Conservation (phyloP, 2,797 vertebrate species). For the Podargus strigoides region DNA sequence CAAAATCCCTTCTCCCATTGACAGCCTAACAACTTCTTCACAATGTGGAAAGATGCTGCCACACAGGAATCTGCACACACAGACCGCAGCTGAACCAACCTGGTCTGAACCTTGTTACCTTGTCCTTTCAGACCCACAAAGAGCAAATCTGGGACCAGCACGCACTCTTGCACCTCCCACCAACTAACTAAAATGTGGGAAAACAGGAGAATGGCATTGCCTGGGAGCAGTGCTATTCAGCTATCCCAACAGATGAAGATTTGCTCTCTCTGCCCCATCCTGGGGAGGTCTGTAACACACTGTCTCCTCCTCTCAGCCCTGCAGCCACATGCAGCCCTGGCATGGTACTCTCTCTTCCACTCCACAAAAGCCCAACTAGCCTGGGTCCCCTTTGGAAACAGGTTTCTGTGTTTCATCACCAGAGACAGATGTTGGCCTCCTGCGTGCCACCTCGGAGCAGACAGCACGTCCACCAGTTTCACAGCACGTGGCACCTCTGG, state of each 20-base stretch:
- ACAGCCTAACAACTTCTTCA: background rate
- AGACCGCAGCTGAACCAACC: background rate
- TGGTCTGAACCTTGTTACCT: background rate
- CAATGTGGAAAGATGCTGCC: background rate
- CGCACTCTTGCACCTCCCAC: background rate
- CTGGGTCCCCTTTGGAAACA: background rate
- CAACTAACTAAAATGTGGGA: background rate
- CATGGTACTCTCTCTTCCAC: background rate
- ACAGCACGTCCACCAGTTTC: background rate
- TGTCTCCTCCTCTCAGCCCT: background rate
- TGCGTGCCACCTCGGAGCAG: background rate
- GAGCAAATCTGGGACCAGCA: background rate
- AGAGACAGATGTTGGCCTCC: background rate
- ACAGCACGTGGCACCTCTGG: background rate
- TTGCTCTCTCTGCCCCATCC: background rate
- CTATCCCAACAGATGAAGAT: background rate
- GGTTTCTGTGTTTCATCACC: background rate
- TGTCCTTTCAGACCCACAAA: background rate
- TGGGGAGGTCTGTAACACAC: background rate
- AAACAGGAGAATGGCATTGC: background rate
- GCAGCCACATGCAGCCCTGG: background rate
- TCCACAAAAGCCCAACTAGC: background rate
- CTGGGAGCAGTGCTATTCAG: background rate
- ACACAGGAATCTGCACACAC: background rate
- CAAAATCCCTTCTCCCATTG: background rate